Conservation (phyloP, 1,140 invertebrate species). For the Metopolophium dirhodum region DNA sequence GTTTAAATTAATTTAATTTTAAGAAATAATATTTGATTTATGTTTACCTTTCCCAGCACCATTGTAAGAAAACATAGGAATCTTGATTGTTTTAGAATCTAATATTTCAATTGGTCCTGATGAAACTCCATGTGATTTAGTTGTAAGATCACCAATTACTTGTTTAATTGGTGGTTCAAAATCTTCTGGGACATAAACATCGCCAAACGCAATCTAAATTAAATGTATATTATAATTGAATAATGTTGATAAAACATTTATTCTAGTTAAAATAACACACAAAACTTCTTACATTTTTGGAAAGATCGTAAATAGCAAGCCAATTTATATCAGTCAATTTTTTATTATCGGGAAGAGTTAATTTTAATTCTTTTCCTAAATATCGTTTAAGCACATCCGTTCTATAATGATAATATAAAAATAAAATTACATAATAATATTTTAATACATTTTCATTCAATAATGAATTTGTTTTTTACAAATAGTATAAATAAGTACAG, state of each 20-base stretch:
- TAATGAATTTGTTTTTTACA: neutral
- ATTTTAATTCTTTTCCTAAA: conserved; percentile 83
- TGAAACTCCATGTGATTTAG: conserved; percentile 72
- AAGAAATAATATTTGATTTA: conserved; percentile 19
- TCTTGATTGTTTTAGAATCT: conserved; percentile 81
- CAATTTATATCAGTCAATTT: conserved; percentile 88
- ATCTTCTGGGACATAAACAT: conserved; percentile 88
- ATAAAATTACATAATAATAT: neutral
- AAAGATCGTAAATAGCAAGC: conserved; percentile 88
- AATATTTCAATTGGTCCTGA: conserved; percentile 78
- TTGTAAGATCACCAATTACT: conserved; percentile 74
- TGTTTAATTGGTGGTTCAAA: conserved; percentile 85
- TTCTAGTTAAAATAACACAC: neutral
- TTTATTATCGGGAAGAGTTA: conserved; percentile 84
- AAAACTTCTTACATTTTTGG: conserved; percentile 69
- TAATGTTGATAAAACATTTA: neutral
- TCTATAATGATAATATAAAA: conserved; percentile 66
- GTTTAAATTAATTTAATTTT: conserved; percentile 18
- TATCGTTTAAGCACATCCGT: conserved; percentile 87
- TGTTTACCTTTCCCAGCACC: conserved; percentile 69
- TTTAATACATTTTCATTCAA: neutral
- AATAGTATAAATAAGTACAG: too few species aligned
- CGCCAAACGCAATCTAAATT: conserved; percentile 82
- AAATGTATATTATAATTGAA: neutral
- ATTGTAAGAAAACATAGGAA: conserved; percentile 80